Conservation (phyloP, 2,888 invertebrate species). For the Morpho helenor region DNA sequence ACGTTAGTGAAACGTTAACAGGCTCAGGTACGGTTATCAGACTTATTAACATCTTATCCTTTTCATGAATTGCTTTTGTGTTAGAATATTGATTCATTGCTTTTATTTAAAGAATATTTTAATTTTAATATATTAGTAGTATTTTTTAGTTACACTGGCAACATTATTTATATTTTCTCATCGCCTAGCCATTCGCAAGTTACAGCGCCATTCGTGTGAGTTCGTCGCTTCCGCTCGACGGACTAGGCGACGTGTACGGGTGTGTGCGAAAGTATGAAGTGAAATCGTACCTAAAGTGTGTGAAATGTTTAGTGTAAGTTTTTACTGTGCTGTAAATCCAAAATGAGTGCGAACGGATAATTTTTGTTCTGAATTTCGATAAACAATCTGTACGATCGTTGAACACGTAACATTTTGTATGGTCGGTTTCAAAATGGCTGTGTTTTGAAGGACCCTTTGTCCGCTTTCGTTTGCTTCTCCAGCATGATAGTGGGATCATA, state of each 20-base stretch:
- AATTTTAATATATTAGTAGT: background rate
- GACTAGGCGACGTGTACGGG: slow-evolving; percentile 72
- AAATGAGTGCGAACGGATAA: slow-evolving; percentile 77
- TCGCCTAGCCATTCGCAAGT: slow-evolving; percentile 36
- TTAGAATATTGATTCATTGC: no score
- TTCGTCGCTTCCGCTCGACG: slow-evolving; percentile 67
- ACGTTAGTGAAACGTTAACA: no score
- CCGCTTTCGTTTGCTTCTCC: slow-evolving; percentile 81
- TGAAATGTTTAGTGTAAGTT: slow-evolving; percentile 78
- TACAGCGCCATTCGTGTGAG: slow-evolving; percentile 54
- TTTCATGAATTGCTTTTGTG: no score
- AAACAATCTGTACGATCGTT: slow-evolving; percentile 52
- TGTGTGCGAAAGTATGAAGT: slow-evolving; percentile 78
- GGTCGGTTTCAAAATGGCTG: slow-evolving; percentile 85
- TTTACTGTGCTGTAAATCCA: slow-evolving; percentile 65
- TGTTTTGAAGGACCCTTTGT: slow-evolving; percentile 84
- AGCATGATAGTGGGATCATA: slow-evolving; percentile 84
- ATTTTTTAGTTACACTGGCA: slow-evolving; percentile 34
- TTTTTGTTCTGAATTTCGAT: slow-evolving; percentile 43
- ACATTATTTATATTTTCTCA: slow-evolving; percentile 33
- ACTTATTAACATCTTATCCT: no score
- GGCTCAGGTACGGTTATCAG: no score
- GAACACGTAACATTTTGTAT: slow-evolving; percentile 74
- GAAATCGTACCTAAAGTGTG: slow-evolving; percentile 76
- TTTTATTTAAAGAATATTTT: no score